Evolutionary conservation across 2,113 vertebrate genomes (phyloP).

Genomic region (Phaethon lepturus): DNA sequence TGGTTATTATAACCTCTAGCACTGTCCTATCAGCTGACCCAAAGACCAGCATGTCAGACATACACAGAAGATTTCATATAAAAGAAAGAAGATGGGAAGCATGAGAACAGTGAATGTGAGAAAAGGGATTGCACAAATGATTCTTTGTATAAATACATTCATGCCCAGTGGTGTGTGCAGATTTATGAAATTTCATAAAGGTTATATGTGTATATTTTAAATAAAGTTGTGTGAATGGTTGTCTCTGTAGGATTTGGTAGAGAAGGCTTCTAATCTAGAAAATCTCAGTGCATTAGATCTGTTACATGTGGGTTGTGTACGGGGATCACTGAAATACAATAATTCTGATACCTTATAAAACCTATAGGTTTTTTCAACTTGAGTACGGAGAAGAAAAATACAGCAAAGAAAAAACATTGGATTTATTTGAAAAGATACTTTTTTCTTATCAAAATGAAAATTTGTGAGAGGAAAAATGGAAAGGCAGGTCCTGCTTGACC

Average conservation of each 20-base stretch:
- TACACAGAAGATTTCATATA: not conserved
- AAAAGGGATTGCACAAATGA: not conserved
- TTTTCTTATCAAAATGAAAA: not conserved
- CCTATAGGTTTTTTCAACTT: not conserved
- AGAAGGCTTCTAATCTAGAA: not conserved
- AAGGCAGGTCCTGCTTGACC: too few relatives aligned
- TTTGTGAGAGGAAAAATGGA: not conserved
- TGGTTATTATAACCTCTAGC: not conserved
- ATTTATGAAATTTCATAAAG: not conserved
- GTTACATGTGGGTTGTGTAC: not conserved
- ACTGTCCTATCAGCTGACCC: not conserved
- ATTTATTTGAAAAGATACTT: not conserved
- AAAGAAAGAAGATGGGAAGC: not conserved
- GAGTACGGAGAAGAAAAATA: not conserved
- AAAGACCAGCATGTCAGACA: not conserved
- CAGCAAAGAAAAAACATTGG: not conserved
- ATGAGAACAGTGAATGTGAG: not conserved
- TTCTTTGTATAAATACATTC: not conserved
- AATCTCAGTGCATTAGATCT: not conserved
- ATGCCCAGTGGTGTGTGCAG: fast-evolving
- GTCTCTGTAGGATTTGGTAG: not conserved
- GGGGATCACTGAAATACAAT: not conserved
- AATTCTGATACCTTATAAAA: not conserved
- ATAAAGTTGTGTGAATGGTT: not conserved
- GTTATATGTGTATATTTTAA: not conserved